Evolutionary conservation across 1,140 invertebrate genomes (phyloP).

Genomic region (Musca vetustissima): DNA sequence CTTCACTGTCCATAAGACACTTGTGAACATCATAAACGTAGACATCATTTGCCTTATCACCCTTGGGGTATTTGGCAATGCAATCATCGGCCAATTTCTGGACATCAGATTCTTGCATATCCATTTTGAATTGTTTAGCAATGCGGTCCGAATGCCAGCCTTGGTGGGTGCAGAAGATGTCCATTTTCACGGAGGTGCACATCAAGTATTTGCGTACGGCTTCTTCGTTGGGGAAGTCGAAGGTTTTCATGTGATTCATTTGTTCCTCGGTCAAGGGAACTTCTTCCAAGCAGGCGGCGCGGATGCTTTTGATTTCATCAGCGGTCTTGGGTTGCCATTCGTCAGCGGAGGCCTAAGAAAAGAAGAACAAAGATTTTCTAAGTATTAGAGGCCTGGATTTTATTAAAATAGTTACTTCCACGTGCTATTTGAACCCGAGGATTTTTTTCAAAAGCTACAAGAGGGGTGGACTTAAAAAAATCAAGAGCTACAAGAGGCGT

Average conservation of each 20-base stretch:
- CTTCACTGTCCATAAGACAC: slow-evolving; percentile 49
- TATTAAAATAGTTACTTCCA: too few species aligned
- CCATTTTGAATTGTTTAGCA: slow-evolving; percentile 53
- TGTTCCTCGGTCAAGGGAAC: slow-evolving; percentile 37
- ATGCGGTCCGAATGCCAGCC: slow-evolving; percentile 51
- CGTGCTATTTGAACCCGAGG: too few species aligned
- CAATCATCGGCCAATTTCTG: slow-evolving; percentile 42
- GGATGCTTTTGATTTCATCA: slow-evolving; percentile 42
- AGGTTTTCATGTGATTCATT: slow-evolving; percentile 39
- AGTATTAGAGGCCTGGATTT: too few species aligned
- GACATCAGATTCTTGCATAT: slow-evolving; percentile 44
- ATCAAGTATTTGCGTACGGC: slow-evolving; percentile 45
- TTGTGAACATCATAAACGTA: slow-evolving; percentile 49
- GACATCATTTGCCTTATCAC: slow-evolving; percentile 38
- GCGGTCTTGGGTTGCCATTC: slow-evolving; percentile 41
- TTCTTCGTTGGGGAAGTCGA: slow-evolving; percentile 43
- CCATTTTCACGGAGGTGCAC: slow-evolving; percentile 44
- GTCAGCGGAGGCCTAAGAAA: slow-evolving; percentile 35
- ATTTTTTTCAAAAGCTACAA: too few species aligned
- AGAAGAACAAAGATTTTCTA: too few species aligned
- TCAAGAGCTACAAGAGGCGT: too few species aligned
- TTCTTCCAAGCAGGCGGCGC: slow-evolving; percentile 41
- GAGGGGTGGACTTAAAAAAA: too few species aligned
- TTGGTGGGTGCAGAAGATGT: slow-evolving; percentile 45
- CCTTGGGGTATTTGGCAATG: slow-evolving; percentile 40